Conservation (phyloP, 64 coral and sea anemone genomes). For the Stylophora pistillata region DNA sequence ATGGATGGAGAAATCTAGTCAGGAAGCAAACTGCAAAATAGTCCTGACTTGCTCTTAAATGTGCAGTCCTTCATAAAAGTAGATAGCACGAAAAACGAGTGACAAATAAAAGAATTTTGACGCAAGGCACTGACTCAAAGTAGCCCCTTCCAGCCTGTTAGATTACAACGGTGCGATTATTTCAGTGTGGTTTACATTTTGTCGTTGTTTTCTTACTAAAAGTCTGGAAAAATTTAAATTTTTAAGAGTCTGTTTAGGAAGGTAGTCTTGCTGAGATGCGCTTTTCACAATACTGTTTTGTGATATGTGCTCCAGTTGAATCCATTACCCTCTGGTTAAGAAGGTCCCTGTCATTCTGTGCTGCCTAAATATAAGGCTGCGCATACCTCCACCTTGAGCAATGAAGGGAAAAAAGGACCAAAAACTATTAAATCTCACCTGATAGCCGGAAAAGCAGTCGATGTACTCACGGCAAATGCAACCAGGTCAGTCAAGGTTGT, state of each 20-base stretch:
- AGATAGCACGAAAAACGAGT: neutral
- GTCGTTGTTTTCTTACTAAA: no score
- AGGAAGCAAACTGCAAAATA: neutral
- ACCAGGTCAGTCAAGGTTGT: constrained; percentile 77
- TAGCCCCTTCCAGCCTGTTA: no score
- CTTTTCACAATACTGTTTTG: no score
- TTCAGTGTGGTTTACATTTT: no score
- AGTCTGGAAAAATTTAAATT: neutral
- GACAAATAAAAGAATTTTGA: neutral
- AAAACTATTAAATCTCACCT: constrained; percentile 22
- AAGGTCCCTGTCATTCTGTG: no score
- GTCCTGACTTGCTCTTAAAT: neutral
- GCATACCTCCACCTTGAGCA: neutral
- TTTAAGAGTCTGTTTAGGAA: no score
- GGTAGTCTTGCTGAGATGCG: no score
- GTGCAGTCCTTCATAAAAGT: neutral
- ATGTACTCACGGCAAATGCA: constrained; percentile 75
- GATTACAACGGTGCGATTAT: no score
- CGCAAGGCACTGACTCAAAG: no score
- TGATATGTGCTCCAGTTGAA: no score
- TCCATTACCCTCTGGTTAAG: no score
- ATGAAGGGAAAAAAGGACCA: neutral
- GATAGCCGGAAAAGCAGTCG: constrained; percentile 59
- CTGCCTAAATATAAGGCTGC: neutral
- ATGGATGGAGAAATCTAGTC: neutral